Evolutionary conservation across 2,888 invertebrate species (phyloP).

Genomic region (Catocala nupta): DNA sequence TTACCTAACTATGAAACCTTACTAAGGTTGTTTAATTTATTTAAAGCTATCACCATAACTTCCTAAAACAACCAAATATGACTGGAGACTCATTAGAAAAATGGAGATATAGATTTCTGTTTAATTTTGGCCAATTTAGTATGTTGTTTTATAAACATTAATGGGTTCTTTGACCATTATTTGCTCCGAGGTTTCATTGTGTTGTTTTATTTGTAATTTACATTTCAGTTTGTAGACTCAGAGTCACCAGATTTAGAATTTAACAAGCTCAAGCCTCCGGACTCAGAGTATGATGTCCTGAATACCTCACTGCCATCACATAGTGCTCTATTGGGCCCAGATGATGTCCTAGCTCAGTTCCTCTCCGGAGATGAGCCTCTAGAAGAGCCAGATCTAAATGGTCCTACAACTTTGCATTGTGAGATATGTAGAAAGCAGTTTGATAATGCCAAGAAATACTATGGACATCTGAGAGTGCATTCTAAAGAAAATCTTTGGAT

Average conservation of each 20-base stretch:
- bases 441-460: slow-evolving; percentile 82
- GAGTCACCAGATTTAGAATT: slow-evolving; percentile 67
- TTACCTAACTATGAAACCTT: no score
- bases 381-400: slow-evolving; percentile 80
- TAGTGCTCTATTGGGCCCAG: slow-evolving; percentile 65
- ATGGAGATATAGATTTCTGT: no score
- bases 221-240: slow-evolving; percentile 73
- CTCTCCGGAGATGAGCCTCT: slow-evolving; percentile 76
- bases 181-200: no score
- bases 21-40: no score
- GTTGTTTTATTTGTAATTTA: background rate
- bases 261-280: slow-evolving; percentile 59
- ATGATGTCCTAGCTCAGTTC: slow-evolving; percentile 80
- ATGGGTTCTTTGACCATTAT: no score
- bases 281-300: slow-evolving; percentile 68
- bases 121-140: no score
- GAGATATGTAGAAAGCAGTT: slow-evolving; percentile 81
- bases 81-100: no score
- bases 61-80: no score
- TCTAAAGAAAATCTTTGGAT: slow-evolving; percentile 81
- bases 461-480: slow-evolving; percentile 81
- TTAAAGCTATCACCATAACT: no score
- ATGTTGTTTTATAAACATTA: no score
- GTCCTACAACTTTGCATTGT: slow-evolving; percentile 78
- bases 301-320: slow-evolving; percentile 65